Conservation (phyloP, 2,888 invertebrate genomes). For the Laothoe populi region DNA sequence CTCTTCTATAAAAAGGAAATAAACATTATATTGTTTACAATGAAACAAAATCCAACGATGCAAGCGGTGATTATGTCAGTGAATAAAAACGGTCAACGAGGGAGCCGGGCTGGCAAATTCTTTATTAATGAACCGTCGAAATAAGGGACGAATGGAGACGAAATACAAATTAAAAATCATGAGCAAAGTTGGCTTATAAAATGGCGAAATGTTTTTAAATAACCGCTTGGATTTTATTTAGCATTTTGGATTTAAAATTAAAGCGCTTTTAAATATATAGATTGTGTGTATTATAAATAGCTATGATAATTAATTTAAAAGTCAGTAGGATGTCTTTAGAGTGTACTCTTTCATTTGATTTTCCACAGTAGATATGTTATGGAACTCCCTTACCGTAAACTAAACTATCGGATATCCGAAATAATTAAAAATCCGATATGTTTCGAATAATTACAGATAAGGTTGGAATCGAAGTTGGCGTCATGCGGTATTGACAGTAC, state of each 20-base stretch:
- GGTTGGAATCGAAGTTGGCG: too few species aligned
- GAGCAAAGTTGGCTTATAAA: constrained; percentile 11
- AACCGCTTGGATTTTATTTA: background rate
- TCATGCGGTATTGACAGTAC: too few species aligned
- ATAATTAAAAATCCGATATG: too few species aligned
- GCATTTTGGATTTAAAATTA: background rate
- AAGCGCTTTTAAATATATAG: background rate
- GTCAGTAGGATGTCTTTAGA: too few species aligned
- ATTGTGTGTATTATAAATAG: too few species aligned
- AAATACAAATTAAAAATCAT: constrained; percentile 20
- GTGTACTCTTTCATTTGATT: too few species aligned
- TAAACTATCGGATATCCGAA: too few species aligned
- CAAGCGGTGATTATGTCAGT: constrained; percentile 9
- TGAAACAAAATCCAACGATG: background rate
- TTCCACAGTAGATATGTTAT: too few species aligned
- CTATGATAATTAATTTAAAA: too few species aligned
- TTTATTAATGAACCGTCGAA: constrained; percentile 21
- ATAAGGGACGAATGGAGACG: constrained; percentile 20
- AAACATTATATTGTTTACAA: background rate
- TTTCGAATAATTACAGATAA: too few species aligned
- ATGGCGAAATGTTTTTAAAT: constrained; percentile 6
- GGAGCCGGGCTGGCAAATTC: constrained; percentile 12
- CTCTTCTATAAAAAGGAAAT: background rate
- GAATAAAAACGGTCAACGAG: constrained; percentile 1
- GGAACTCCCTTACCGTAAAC: too few species aligned